Evolutionary conservation across 2,797 vertebrate genomes (phyloP).

Genomic region (Limosa lapponica): DNA sequence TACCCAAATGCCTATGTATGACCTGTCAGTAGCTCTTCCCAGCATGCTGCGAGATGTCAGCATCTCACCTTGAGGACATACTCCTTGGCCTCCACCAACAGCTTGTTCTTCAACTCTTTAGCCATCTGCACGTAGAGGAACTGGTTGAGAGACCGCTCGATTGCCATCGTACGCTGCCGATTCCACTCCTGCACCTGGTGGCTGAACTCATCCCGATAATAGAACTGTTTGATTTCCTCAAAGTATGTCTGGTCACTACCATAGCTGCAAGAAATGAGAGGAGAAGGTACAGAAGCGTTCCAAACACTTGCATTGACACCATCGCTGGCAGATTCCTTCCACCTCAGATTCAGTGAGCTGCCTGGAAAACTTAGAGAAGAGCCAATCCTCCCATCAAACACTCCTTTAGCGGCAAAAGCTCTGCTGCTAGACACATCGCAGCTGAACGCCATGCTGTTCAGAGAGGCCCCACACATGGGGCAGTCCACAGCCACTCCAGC

Average conservation of each 20-base stretch:
- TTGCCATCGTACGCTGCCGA: constrained; percentile 94
- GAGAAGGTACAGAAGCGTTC: not conserved
- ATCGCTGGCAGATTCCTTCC: not conserved
- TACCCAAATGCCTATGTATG: not conserved
- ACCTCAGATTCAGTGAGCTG: not conserved
- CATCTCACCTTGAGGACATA: constrained; percentile 90
- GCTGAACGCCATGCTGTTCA: not conserved
- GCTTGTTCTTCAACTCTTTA: constrained; percentile 95
- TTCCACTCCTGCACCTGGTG: constrained; percentile 99
- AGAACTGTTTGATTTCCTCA: constrained; percentile 99
- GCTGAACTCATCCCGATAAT: constrained; percentile 99
- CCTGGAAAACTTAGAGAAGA: not conserved
- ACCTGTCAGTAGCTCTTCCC: not conserved
- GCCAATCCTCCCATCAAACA: not conserved
- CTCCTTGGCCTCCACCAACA: constrained; percentile 93
- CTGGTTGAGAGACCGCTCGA: constrained; percentile 91
- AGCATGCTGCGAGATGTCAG: not conserved
- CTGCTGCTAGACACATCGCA: not conserved
- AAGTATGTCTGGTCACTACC: constrained; percentile 96
- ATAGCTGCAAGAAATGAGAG: constrained; percentile 69
- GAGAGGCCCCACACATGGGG: not conserved
- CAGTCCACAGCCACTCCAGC: not conserved
- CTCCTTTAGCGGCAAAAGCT: not conserved
- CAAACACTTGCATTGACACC: not conserved
- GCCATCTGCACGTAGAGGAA: constrained; percentile 99